phyloP scores from a whole-genome alignment of 2,888 invertebrate species.

The Coenonympha glycerion region DNA sequence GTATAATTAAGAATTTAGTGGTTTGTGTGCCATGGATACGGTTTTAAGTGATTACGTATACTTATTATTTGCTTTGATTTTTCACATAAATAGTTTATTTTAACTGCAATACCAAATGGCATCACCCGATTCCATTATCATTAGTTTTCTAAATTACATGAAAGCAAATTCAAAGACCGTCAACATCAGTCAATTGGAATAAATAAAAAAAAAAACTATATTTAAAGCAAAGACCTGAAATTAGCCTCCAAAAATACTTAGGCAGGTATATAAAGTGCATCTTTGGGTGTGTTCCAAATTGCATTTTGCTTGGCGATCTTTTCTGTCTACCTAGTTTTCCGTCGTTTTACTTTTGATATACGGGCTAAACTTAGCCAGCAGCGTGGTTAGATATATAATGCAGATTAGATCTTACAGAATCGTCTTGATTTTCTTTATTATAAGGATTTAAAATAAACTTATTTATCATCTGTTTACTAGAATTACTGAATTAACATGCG shows the following conservation, averaged over 20 bases:
- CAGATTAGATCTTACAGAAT: not conserved
- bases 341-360: constrained; percentile 13
- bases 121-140: too few species aligned
- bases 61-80: too few species aligned
- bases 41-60: too few species aligned
- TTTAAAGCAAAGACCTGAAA: constrained; percentile 5
- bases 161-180: not conserved
- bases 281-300: constrained; percentile 12
- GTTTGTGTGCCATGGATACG: too few species aligned
- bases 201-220: not conserved
- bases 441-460: too few species aligned
- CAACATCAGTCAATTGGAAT: not conserved
- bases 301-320: constrained; percentile 7
- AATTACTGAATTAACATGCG: too few species aligned
- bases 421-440: not conserved
- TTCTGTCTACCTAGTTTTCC: constrained; percentile 12
- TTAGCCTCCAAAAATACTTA: constrained; percentile 3
- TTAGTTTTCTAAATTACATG: too few species aligned
- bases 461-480: too few species aligned
- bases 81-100: too few species aligned
- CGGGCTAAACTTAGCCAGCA: constrained; percentile 2
- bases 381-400: not conserved
- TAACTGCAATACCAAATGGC: too few species aligned
- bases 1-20: too few species aligned
- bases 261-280: constrained; percentile 7